These are phyloP conservation scores for Poeciliopsis turneri DNA, from an alignment of 2,797 vertebrate genomes.

Conservation along the genomic window DNA sequence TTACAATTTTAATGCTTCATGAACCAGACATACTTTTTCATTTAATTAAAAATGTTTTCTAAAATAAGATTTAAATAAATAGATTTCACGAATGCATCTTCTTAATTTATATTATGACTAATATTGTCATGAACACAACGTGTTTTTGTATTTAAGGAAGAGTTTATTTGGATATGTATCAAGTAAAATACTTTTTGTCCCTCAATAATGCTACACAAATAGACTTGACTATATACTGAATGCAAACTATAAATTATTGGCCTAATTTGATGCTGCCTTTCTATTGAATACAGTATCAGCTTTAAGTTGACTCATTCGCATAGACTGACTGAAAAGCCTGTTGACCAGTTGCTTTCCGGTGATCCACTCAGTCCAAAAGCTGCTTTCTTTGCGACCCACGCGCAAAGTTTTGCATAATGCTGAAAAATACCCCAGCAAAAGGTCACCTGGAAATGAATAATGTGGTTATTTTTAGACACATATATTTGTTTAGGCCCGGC, in stretches of 20 bases:
- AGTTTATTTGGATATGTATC: too few relatives aligned
- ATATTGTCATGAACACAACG: too few relatives aligned
- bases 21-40: too few relatives aligned
- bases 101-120: too few relatives aligned
- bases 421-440: constrained; percentile 1
- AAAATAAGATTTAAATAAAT: background rate
- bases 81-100: background rate
- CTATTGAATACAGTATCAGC: background rate
- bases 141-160: too few relatives aligned
- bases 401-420: background rate
- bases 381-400: background rate
- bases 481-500: background rate
- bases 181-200: too few relatives aligned
- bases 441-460: constrained; percentile 18
- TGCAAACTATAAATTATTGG: too few relatives aligned
- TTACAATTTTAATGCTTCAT: background rate
- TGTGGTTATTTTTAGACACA: background rate
- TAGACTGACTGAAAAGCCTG: background rate
- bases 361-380: background rate
- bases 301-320: background rate
- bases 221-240: too few relatives aligned
- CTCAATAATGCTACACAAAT: too few relatives aligned
- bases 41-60: background rate
- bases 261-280: too few relatives aligned
- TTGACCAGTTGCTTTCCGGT: background rate